Percentiles rank a stretch among this genome's conserved stretches.
Evolutionary conservation across 2,888 invertebrate species (phyloP).

Genomic region (Nomada ferruginata): DNA sequence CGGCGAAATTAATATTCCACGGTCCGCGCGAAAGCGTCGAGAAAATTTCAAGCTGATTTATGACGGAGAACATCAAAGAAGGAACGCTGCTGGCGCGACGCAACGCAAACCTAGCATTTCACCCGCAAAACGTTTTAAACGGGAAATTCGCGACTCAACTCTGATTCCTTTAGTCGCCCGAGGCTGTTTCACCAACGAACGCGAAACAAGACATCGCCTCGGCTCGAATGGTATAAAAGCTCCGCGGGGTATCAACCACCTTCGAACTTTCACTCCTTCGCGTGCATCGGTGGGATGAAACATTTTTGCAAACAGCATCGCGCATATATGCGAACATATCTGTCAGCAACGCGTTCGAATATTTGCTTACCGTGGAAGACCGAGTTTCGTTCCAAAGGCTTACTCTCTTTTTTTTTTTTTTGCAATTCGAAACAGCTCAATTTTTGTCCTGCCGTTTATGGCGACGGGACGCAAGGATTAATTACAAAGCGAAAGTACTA

Average conservation of each 20-base stretch:
- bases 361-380: no score
- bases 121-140: conserved; percentile 10
- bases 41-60: conserved; percentile 32
- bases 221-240: background rate
- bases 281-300: conserved; percentile 18
- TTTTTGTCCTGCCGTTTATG: no score
- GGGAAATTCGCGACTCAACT: conserved; percentile 21
- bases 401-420: no score
- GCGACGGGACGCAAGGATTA: no score
- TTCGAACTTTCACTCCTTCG: conserved; percentile 1
- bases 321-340: no score
- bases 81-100: conserved; percentile 7
- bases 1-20: conserved; percentile 29
- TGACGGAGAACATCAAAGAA: conserved; percentile 2
- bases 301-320: background rate
- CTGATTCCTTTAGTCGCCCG: conserved; percentile 16
- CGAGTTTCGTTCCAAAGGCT: no score
- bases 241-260: conserved; percentile 26
- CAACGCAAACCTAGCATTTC: background rate
- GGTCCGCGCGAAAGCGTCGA: background rate
- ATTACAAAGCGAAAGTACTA: no score
- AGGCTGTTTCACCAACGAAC: conserved; percentile 20
- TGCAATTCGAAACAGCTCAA: no score
- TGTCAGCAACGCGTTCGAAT: no score
- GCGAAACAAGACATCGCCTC: conserved; percentile 32